phyloP scores from a whole-genome alignment of 92 coral and sea anemone species.

The Paramuricea clavata region DNA sequence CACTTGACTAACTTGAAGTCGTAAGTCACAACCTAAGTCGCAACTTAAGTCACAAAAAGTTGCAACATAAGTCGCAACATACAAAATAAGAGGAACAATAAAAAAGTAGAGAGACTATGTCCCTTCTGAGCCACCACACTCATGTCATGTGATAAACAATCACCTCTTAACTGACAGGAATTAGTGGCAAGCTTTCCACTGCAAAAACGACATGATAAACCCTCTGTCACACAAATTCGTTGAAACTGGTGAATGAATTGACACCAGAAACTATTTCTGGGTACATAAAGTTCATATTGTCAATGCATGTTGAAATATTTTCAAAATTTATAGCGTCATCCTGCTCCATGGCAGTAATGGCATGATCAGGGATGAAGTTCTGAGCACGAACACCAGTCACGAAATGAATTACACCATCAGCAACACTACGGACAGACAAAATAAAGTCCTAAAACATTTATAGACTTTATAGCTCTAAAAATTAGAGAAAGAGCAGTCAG shows the following conservation, averaged over 20 bases:
- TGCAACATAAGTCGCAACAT: neutral
- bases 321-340: neutral
- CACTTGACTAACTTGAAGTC: neutral
- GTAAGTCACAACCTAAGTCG: neutral
- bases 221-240: neutral
- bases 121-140: no score
- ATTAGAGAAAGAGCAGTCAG: neutral
- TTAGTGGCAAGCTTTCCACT: neutral
- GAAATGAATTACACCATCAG: neutral
- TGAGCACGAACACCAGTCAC: neutral
- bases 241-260: neutral
- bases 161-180: constrained; percentile 15
- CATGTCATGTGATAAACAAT: constrained; percentile 36
- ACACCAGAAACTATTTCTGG: neutral
- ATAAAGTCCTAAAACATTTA: neutral
- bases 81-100: no score
- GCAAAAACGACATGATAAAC: neutral
- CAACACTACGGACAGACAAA: neutral
- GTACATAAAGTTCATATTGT: neutral
- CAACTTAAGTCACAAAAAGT: neutral
- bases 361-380: neutral
- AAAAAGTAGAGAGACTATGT: no score
- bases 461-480: neutral
- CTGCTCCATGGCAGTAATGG: neutral
- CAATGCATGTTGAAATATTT: neutral